These are phyloP conservation scores for Lacerta bilineata DNA, from an alignment of 2,797 vertebrate genomes.

Conservation along the genomic window DNA sequence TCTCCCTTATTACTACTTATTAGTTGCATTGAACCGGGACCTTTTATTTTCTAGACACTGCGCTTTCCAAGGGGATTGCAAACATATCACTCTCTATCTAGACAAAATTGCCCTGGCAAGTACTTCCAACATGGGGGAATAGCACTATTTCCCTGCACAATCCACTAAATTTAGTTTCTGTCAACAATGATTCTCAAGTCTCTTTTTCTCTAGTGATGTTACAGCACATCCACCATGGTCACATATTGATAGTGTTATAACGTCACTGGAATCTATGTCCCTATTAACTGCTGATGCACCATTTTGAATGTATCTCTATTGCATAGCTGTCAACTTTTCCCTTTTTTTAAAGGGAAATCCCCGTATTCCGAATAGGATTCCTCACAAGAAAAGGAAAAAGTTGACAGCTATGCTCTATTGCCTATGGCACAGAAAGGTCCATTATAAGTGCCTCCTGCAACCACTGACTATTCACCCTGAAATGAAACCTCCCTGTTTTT, in stretches of 20 bases:
- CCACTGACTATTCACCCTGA: too few species aligned
- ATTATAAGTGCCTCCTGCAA: neutral
- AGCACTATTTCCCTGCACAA: neutral
- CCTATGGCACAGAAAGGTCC: neutral
- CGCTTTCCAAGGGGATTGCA: neutral
- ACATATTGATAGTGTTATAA: neutral
- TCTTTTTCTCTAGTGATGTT: neutral
- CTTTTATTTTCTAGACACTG: neutral
- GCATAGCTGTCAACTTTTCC: too few species aligned
- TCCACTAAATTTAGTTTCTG: neutral
- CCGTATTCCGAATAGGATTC: too few species aligned
- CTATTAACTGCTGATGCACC: neutral
- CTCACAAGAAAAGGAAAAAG: too few species aligned
- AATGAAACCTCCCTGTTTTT: neutral
- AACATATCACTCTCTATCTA: neutral
- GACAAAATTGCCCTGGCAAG: neutral
- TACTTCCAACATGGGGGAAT: neutral
- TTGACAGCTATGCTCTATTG: neutral
- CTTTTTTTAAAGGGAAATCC: too few species aligned
- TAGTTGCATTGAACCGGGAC: neutral
- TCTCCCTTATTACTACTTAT: constrained; percentile 46
- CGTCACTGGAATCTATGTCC: neutral
- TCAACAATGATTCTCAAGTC: neutral
- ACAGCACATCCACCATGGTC: neutral
- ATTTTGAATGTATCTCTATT: neutral